Base-by-base conservation (phyloP, 2,888 invertebrate species). In the Pheosia tremula region DNA sequence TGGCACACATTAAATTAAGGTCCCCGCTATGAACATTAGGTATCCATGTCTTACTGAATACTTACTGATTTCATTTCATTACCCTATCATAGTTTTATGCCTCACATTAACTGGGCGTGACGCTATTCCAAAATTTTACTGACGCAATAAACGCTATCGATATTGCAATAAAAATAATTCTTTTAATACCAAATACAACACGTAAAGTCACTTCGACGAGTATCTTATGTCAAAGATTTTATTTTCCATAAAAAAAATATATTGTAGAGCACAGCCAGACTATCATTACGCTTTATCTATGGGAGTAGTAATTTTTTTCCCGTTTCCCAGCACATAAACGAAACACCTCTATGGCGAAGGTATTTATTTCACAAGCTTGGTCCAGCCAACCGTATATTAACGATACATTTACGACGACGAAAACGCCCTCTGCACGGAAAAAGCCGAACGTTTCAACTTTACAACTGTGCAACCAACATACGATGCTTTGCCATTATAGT, bases 321-420 rank as follows among this genome's bases (percentile, higher is more conserved):
- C 53, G 53, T 37, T 53, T 47, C n/a, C 37, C 5, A 8, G 56
- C 36, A 61, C 53, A 66, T 75, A 67, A 67, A 69, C 64, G 61
- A 61, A 67, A 67, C 60, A 62, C 36, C 60, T 75, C 64, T 61
- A 64, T 65, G 50, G 49, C 45, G 62, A 52, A 67, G 56, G 63
- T 70, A 75, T 78, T 77, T 71, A 75, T 75, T 72, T 63, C 69
- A 66, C 70, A 71, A 74, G 59, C 64, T 56, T 70, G 74, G 71
- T 76, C 63, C 60, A 60, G 56, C 56, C 52, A 75, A 74, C 77
- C 72, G 75, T 81, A 68, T 56, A 65, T 80, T 81, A 74, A 81
- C 74, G 81, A 72, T 66, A 53, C 71, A 78, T 81, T 81, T 81
- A 81, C 68, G 72, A 74, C 62, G 64, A 60, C 60, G 54, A 58